Percentiles rank a stretch among this genome's conserved stretches.
Evolutionary conservation across 2,797 vertebrate genomes (phyloP).

Genomic region (Dendrocincla fuliginosa): DNA sequence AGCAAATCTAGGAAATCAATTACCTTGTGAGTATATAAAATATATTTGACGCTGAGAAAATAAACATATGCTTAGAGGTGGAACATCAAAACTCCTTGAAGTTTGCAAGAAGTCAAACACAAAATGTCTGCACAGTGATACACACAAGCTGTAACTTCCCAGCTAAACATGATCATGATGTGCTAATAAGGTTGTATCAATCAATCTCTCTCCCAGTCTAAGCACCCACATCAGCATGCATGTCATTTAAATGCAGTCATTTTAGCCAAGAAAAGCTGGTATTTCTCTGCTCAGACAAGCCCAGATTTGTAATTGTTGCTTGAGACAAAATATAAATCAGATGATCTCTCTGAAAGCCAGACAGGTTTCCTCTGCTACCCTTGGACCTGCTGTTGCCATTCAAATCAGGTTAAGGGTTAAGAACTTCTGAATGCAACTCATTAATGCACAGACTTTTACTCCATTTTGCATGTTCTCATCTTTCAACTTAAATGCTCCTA

Average conservation of each 20-base stretch:
- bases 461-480: background rate
- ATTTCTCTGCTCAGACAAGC: background rate
- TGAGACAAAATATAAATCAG: background rate
- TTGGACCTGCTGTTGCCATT: background rate
- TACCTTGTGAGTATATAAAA: background rate
- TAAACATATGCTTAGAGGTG: background rate
- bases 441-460: background rate
- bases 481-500: background rate
- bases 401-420: background rate
- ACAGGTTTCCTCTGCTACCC: background rate
- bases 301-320: background rate
- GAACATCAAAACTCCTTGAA: background rate
- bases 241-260: background rate
- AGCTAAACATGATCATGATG: background rate
- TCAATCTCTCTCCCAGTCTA: background rate
- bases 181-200: background rate
- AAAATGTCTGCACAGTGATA: accelerated
- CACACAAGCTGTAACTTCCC: background rate
- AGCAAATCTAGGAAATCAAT: background rate
- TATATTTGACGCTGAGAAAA: background rate
- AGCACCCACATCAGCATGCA: accelerated
- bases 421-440: background rate
- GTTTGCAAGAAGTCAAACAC: background rate
- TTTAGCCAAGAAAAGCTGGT: background rate
- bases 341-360: background rate